Percentiles rank a stretch among this genome's conserved stretches.
These are phyloP conservation scores for Rhyzopertha dominica DNA, from an alignment of 1,140 invertebrate genomes.

Conservation along the genomic window DNA sequence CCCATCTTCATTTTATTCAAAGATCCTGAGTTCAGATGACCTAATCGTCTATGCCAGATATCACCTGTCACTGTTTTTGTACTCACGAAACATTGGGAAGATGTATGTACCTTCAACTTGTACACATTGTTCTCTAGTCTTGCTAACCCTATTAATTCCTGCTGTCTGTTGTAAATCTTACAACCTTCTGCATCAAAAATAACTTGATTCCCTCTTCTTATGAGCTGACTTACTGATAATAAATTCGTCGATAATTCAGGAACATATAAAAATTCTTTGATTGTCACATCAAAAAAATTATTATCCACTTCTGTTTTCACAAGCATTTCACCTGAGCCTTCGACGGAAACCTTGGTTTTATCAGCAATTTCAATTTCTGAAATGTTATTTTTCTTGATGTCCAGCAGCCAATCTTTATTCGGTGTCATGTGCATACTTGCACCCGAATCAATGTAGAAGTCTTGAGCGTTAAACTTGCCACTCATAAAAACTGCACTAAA, in stretches of 20 bases:
- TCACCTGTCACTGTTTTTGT: conserved; percentile 8
- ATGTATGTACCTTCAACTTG: conserved; percentile 19
- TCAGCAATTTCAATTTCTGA: too few species aligned
- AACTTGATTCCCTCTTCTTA: conserved; percentile 34
- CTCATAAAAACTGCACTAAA: conserved; percentile 28
- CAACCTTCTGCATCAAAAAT: conserved; percentile 18
- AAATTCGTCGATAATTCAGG: conserved; percentile 32
- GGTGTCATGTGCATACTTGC: conserved; percentile 34
- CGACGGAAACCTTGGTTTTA: too few species aligned
- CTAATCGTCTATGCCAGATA: conserved; percentile 29
- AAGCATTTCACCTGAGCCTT: too few species aligned
- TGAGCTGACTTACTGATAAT: conserved; percentile 30
- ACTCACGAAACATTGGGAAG: conserved; percentile 15
- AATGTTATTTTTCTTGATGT: too few species aligned
- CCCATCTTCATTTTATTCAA: conserved; percentile 22
- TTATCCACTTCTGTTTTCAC: too few species aligned
- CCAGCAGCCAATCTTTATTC: conserved; percentile 19
- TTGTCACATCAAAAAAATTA: not conserved
- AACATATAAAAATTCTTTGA: conserved; percentile 27
- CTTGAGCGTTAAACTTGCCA: conserved; percentile 22
- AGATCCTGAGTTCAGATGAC: conserved; percentile 29
- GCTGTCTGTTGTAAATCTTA: conserved; percentile 25
- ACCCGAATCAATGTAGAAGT: conserved; percentile 37
- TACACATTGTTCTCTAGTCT: conserved; percentile 29
- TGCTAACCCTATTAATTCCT: conserved; percentile 16